Evolutionary conservation across 2,888 invertebrate species (phyloP).

Genomic region (Willowsia nigromaculata): DNA sequence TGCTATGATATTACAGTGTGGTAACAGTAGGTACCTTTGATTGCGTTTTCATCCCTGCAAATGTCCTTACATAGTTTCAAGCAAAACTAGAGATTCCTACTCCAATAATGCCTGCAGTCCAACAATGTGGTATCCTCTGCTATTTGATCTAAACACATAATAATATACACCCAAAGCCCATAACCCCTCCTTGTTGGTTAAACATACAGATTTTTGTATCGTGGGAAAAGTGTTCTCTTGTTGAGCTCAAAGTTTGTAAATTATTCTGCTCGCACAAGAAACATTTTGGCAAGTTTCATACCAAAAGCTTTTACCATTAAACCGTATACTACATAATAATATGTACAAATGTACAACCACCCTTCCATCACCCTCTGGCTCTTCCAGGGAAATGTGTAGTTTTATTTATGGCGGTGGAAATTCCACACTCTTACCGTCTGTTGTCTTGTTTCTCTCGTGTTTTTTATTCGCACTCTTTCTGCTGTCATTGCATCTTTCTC

Average conservation of each 20-base stretch:
- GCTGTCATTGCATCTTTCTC: no score
- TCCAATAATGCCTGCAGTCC: not conserved
- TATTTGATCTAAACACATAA: not conserved
- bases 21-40: not conserved
- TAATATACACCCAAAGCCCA: not conserved
- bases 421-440: conserved; percentile 48
- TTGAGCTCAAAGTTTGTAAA: conserved; percentile 67
- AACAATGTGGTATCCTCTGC: not conserved
- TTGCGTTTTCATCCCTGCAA: not conserved
- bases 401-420: conserved; percentile 44
- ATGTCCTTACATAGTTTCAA: not conserved
- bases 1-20: no score
- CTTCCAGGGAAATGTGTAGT: conserved; percentile 45
- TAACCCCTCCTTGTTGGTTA: not conserved
- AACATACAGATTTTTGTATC: conserved; percentile 18
- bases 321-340: conserved; percentile 38
- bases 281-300: conserved; percentile 61
- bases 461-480: not conserved
- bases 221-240: conserved; percentile 64
- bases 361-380: conserved; percentile 42
- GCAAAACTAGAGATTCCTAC: not conserved
- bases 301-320: conserved; percentile 48
- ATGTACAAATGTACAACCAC: conserved; percentile 28
- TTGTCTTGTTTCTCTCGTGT: conserved; percentile 4
- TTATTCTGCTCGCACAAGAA: conserved; percentile 66